Percentiles rank a stretch among this genome's conserved stretches.
These are phyloP conservation scores for Merops nubicus DNA, from an alignment of 2,113 vertebrate species.

Conservation along the genomic window DNA sequence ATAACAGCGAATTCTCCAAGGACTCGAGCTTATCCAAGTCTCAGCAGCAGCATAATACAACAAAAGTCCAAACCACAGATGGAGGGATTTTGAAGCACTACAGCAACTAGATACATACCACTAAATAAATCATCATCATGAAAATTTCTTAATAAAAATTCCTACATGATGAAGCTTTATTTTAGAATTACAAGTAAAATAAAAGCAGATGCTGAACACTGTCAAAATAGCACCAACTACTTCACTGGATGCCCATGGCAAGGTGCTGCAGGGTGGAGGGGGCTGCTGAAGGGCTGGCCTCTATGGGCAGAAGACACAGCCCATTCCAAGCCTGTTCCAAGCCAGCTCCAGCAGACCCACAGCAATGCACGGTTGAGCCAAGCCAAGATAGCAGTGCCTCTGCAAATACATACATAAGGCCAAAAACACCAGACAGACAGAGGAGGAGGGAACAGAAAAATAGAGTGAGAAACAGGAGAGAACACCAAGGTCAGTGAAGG, in stretches of 20 bases:
- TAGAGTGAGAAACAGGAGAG: neutral
- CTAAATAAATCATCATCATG: neutral
- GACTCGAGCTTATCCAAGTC: constrained; percentile 58
- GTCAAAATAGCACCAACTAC: neutral
- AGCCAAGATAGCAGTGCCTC: neutral
- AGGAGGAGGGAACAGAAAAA: neutral
- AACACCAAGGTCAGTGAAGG: neutral
- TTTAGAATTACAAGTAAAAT: neutral
- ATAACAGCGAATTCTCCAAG: constrained; percentile 46
- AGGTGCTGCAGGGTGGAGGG: neutral
- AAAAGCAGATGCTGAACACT: neutral
- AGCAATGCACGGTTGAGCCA: neutral
- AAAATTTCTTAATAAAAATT: neutral
- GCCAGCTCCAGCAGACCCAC: fast-evolving
- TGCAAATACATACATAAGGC: neutral
- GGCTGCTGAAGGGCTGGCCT: neutral
- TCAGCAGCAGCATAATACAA: constrained; percentile 36
- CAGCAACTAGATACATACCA: neutral
- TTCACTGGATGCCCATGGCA: neutral
- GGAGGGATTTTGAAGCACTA: neutral
- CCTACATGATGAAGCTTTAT: neutral
- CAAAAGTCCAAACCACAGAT: constrained; percentile 24
- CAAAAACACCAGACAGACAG: neutral
- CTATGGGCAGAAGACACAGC: neutral
- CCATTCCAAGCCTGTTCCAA: neutral